A percentile compares a stretch with the other conserved stretches of the same genome.
phyloP scores from a whole-genome alignment of 2,888 invertebrate genomes.

The Coenonympha glycerion region DNA sequence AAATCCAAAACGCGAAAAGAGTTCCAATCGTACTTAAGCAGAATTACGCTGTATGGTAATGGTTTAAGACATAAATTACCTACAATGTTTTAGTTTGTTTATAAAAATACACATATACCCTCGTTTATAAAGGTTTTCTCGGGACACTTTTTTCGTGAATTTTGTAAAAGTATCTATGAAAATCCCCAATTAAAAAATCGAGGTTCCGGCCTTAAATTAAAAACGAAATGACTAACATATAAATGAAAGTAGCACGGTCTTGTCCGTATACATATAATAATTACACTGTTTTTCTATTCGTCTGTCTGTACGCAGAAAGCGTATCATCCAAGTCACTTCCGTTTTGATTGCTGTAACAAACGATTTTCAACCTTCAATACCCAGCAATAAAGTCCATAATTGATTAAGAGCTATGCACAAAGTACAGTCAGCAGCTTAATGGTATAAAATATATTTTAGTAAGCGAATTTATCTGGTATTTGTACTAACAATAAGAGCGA shows the following conservation, averaged over 20 bases:
- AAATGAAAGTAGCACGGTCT: constrained; percentile 46
- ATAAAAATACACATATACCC: too few species aligned
- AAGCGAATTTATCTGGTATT: constrained; percentile 19
- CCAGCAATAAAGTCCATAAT: constrained; percentile 18
- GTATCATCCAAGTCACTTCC: constrained; percentile 47
- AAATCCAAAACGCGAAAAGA: too few species aligned
- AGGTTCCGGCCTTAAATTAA: constrained; percentile 31
- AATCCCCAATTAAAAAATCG: constrained; percentile 15
- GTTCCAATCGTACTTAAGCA: too few species aligned
- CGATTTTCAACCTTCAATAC: constrained; percentile 15
- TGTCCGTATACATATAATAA: constrained; percentile 42
- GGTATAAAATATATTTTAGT: constrained; percentile 13
- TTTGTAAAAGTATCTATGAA: not conserved
- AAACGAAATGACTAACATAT: constrained; percentile 34
- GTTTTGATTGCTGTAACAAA: constrained; percentile 23
- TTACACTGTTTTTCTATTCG: constrained; percentile 42
- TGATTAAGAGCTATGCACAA: not conserved
- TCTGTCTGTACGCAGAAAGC: constrained; percentile 55
- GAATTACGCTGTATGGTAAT: too few species aligned
- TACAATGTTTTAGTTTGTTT: too few species aligned
- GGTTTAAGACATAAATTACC: too few species aligned
- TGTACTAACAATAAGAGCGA: not conserved
- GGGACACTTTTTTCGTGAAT: too few species aligned
- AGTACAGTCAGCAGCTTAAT: constrained; percentile 25
- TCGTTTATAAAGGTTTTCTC: too few species aligned